These are phyloP conservation scores for Brachionus angularis DNA, from an alignment of 1,140 invertebrate species.

Conservation along the genomic window DNA sequence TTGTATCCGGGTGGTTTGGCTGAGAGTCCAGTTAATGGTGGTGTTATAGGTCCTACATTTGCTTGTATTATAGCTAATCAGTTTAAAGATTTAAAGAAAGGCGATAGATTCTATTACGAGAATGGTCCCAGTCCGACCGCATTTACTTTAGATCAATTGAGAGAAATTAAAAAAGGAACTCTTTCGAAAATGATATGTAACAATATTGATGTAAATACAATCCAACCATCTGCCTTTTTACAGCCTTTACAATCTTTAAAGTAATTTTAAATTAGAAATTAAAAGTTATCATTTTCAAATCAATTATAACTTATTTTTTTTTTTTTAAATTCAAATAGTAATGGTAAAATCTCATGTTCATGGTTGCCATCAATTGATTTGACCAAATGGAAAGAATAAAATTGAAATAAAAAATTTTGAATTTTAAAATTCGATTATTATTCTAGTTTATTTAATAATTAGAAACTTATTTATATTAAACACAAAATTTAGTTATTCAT, in stretches of 20 bases:
- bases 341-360: conserved; percentile 20
- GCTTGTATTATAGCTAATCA: conserved; percentile 89
- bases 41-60: conserved; percentile 86
- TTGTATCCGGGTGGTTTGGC: conserved; percentile 67
- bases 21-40: conserved; percentile 75
- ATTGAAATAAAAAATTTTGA: no score
- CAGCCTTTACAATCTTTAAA: conserved; percentile 1
- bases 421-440: no score
- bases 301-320: not conserved
- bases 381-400: conserved; percentile 25
- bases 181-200: conserved; percentile 12
- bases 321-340: conserved; percentile 21
- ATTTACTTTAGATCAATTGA: conserved; percentile 32
- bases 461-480: no score
- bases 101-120: conserved; percentile 95
- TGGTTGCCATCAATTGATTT: conserved; percentile 14
- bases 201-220: conserved; percentile 7
- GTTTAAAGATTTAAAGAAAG: conserved; percentile 78
- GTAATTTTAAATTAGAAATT: not conserved
- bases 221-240: conserved; percentile 31
- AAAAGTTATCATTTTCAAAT: not conserved
- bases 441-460: no score
- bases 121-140: conserved; percentile 46
- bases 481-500: no score
- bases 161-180: conserved; percentile 26